Evolutionary conservation across 2,888 invertebrate genomes (phyloP).

Genomic region (Rhagium mordax): DNA sequence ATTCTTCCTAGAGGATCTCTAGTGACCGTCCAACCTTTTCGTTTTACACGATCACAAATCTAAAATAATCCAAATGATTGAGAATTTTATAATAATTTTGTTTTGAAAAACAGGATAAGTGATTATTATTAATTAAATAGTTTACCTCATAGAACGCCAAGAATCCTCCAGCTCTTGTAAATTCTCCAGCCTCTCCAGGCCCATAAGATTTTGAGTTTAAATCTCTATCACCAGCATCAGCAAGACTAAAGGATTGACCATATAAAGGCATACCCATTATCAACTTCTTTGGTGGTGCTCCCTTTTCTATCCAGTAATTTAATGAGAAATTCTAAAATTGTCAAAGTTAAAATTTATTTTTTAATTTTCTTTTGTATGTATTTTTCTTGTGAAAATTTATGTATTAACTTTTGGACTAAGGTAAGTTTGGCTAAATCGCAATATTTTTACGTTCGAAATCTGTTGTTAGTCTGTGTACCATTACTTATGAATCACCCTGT

Average conservation of each 20-base stretch:
- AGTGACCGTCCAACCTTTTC: slow-evolving; percentile 75
- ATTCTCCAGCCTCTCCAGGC: slow-evolving; percentile 80
- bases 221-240: slow-evolving; percentile 70
- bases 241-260: slow-evolving; percentile 82
- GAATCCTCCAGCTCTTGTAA: slow-evolving; percentile 81
- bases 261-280: slow-evolving; percentile 85
- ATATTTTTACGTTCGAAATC: too few relatives aligned
- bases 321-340: slow-evolving; percentile 77
- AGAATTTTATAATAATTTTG: too few relatives aligned
- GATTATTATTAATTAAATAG: too few relatives aligned
- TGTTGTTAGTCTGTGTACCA: too few relatives aligned
- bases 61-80: too few relatives aligned
- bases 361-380: background rate
- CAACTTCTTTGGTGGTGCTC: slow-evolving; percentile 78
- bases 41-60: slow-evolving; percentile 77
- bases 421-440: too few relatives aligned
- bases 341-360: background rate
- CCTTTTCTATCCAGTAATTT: slow-evolving; percentile 80
- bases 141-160: slow-evolving; percentile 83
- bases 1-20: slow-evolving; percentile 76
- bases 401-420: too few relatives aligned
- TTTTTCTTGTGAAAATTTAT: too few relatives aligned
- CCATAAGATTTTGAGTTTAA: slow-evolving; percentile 77
- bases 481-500: too few relatives aligned
- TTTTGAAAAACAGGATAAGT: too few relatives aligned